Evolutionary conservation across 2,888 invertebrate species (phyloP).

Genomic region (Ormyrus nitidulus): DNA sequence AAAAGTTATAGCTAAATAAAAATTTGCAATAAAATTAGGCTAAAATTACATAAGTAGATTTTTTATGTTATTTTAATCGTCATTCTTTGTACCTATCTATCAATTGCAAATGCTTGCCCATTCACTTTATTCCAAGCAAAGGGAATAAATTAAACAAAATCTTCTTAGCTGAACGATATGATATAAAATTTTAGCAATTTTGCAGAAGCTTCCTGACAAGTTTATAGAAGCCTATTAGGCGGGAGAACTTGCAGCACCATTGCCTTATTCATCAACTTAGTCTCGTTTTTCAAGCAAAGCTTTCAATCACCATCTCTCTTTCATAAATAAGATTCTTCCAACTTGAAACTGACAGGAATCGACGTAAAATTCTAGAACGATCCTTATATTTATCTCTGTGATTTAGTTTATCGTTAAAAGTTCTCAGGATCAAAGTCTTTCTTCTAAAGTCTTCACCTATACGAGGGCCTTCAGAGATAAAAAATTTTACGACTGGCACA

Average conservation of each 20-base stretch:
- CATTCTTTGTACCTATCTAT: too few species aligned
- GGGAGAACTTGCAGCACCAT: not conserved
- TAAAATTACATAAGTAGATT: too few species aligned
- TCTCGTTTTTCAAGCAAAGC: not conserved
- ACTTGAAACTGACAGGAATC: not conserved
- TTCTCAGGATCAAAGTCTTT: not conserved
- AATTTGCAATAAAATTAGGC: too few species aligned
- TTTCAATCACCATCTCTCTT: not conserved
- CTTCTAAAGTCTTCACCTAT: too few species aligned
- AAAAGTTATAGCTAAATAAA: too few species aligned
- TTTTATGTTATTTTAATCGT: too few species aligned
- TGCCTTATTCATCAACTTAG: not conserved
- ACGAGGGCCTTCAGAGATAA: not conserved
- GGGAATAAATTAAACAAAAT: too few species aligned
- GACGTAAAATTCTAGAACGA: not conserved
- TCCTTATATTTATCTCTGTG: not conserved
- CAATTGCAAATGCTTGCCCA: too few species aligned
- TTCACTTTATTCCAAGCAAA: too few species aligned
- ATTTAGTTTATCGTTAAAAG: not conserved
- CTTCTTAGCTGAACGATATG: too few species aligned
- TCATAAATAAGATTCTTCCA: not conserved
- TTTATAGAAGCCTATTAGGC: slow-evolving; percentile 22
- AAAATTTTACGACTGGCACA: not conserved
- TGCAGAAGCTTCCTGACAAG: not conserved
- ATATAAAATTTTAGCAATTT: too few species aligned